Evolutionary conservation across 2,797 vertebrate species (phyloP), one percentile per base, ranked within the genome.

Genomic region (Gymnothorax javanicus): DNA sequence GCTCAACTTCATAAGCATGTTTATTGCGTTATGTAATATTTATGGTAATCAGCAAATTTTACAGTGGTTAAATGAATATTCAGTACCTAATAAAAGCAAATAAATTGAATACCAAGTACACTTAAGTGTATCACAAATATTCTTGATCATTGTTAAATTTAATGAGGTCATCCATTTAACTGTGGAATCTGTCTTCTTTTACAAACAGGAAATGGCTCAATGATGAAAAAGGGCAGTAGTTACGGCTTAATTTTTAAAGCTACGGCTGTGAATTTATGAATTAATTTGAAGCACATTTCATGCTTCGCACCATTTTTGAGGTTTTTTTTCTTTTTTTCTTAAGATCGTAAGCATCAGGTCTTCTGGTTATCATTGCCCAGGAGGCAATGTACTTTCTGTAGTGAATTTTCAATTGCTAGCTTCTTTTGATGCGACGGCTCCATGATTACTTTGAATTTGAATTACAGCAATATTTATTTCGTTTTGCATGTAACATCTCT

Each of bases 341-440:
- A n/a, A 52, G 25, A 27, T 15, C 11, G 69, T 13, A 33, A 33
- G 25, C 27, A 56, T 2, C 17, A 13, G 0, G 20, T 54, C 50
- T 79, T 6, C 50, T 20, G 23, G 75, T 56, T 79, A 54, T 50
- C 50, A 5, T 12, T 23, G 8, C 86, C 75, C 82, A 17, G 52
- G 8, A 25, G 82, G 86, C 57, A 56, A 67, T n/a, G 3, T n/a
- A 77, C 27, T 23, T 75, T 67, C 67, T 60, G 25, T 75, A 23
- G 82, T 77, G 82, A 62, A 84, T 77, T 73, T 82, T 84, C 86
- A 54, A 57, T 84, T 77, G 69, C 58, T 77, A 84, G 86, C 58
- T 84, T 23, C 69, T 69, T 87, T 87, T 87, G 86, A 87, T 84
- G 84, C 71, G 33, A 84, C 33, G 69, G 71, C 77, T 84, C 56